phyloP scores from a whole-genome alignment of 2,888 invertebrate species.

The Microctonus aethiopoides region DNA sequence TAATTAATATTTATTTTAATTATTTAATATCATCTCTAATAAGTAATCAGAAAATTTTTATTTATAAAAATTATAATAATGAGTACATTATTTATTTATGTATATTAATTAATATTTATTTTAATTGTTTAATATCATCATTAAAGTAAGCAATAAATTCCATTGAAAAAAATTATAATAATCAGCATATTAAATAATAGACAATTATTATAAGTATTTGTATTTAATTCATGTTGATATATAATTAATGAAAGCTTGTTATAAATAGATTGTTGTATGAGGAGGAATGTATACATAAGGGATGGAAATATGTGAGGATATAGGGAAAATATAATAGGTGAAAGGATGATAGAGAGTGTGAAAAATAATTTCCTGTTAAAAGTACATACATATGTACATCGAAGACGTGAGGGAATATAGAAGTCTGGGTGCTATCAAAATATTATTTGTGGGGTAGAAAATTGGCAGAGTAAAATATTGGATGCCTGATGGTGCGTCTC shows the following conservation, averaged over 20 bases:
- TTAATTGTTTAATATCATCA: too few species aligned
- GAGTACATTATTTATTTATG: too few species aligned
- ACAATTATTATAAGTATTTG: too few species aligned
- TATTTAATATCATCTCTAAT: too few species aligned
- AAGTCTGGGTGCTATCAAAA: conserved; percentile 59
- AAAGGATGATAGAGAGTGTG: conserved; percentile 56
- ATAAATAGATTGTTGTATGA: not conserved
- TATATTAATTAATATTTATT: too few species aligned
- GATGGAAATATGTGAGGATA: not conserved
- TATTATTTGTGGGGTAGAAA: conserved; percentile 58
- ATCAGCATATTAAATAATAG: too few species aligned
- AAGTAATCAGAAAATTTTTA: too few species aligned
- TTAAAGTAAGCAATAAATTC: too few species aligned
- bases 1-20: too few species aligned
- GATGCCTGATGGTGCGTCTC: conserved; percentile 29
- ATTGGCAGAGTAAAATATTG: conserved; percentile 32
- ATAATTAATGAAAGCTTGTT: not conserved
- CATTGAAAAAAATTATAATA: too few species aligned
- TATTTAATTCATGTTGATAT: not conserved
- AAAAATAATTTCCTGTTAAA: conserved; percentile 65
- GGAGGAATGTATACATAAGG: not conserved
- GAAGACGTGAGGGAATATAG: conserved; percentile 44
- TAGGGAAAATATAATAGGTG: conserved; percentile 40
- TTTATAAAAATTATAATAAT: too few species aligned
- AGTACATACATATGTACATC: conserved; percentile 52